phyloP scores from a whole-genome alignment of 2,113 vertebrate genomes.

The Peromyscus leucopus region DNA sequence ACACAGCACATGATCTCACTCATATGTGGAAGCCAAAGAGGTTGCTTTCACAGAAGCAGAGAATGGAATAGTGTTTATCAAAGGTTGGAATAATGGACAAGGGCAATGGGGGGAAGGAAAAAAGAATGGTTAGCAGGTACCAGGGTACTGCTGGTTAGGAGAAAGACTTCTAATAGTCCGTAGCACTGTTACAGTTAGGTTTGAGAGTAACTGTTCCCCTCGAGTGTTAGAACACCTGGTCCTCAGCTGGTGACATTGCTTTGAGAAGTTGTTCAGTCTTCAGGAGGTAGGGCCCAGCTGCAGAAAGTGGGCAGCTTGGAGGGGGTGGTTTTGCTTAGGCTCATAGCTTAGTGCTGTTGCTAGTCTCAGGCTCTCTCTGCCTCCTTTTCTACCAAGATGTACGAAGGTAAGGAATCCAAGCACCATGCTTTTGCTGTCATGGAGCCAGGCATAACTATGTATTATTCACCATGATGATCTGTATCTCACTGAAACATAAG shows the following conservation, averaged over 20 bases:
- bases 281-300: neutral
- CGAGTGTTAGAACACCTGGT: neutral
- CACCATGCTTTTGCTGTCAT: neutral
- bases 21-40: neutral
- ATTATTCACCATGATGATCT: neutral
- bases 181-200: neutral
- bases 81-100: neutral
- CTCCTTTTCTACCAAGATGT: neutral
- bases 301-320: too few relatives aligned
- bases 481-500: neutral
- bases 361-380: neutral
- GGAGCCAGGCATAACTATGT: neutral
- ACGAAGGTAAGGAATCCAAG: neutral
- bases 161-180: neutral
- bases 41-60: neutral
- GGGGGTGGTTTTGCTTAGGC: neutral
- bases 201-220: neutral
- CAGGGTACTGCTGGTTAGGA: neutral
- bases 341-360: neutral
- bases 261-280: neutral
- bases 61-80: neutral
- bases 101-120: neutral
- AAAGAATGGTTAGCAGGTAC: neutral
- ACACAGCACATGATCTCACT: neutral
- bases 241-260: neutral